phyloP scores from a whole-genome alignment of 2,797 vertebrate genomes.

The Lycodopsis pacificus region DNA sequence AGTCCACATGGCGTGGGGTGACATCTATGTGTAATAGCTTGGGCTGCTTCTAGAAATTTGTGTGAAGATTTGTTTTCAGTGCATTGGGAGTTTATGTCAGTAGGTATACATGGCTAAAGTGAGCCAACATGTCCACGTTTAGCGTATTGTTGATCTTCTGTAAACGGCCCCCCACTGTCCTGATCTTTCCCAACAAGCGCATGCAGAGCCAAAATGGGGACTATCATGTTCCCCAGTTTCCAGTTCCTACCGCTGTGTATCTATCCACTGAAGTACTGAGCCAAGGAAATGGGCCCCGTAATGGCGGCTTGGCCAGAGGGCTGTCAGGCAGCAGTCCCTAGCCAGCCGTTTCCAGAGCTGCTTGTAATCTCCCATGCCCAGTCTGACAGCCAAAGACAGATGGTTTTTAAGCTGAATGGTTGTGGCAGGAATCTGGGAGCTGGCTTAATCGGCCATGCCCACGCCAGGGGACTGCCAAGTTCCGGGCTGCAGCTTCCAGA shows the following conservation, averaged over 20 bases:
- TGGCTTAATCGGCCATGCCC: conserved; percentile 79
- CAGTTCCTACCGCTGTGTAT: conserved; percentile 74
- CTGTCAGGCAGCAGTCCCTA: conserved; percentile 79
- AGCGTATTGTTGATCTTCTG: conserved; percentile 39
- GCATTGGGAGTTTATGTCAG: conserved; percentile 13
- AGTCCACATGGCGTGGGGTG: conserved; percentile 32
- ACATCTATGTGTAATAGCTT: conserved; percentile 36
- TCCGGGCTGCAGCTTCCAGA: conserved; percentile 69
- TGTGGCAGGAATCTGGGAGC: conserved; percentile 80
- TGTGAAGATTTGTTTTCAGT: background rate
- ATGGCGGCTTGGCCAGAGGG: conserved; percentile 82
- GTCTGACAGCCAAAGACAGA: conserved; percentile 84
- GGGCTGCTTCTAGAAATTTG: conserved; percentile 15
- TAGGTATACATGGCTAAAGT: background rate
- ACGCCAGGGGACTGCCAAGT: conserved; percentile 74
- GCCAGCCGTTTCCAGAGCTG: conserved; percentile 83
- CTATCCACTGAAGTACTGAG: conserved; percentile 78
- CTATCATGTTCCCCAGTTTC: conserved; percentile 73
- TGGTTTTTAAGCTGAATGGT: conserved; percentile 85
- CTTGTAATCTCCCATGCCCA: conserved; percentile 84
- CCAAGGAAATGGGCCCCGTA: conserved; percentile 81
- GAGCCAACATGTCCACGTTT: conserved; percentile 32
- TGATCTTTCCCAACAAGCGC: conserved; percentile 62
- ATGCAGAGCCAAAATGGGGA: conserved; percentile 67
- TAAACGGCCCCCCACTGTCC: conserved; percentile 43